Evolutionary conservation across 2,113 vertebrate species (phyloP).

Genomic region (Rhynchopsitta pachyrhyncha): DNA sequence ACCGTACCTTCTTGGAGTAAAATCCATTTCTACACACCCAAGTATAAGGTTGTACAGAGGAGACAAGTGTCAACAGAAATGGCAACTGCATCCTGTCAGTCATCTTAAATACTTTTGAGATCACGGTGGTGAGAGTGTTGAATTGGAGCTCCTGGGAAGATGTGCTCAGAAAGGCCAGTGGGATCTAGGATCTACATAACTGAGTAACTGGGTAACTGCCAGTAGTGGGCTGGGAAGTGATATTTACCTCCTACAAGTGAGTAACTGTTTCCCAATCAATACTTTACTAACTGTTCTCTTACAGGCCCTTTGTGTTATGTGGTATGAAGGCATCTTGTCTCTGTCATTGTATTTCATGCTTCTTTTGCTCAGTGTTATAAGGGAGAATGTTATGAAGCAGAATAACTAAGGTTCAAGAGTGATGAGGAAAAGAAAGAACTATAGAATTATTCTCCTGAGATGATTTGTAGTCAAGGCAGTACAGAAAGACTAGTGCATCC

Average conservation of each 20-base stretch:
- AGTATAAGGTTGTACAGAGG: neutral
- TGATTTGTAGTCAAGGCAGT: neutral
- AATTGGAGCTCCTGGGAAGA: neutral
- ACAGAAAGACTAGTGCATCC: neutral
- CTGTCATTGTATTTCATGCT: neutral
- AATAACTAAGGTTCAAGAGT: neutral
- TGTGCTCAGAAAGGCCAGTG: neutral
- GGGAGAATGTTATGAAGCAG: neutral
- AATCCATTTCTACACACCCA: neutral
- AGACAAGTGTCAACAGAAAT: neutral
- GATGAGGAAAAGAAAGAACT: neutral
- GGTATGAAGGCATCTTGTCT: neutral
- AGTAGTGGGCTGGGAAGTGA: neutral
- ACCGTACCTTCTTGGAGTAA: neutral
- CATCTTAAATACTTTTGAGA: neutral
- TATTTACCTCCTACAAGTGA: neutral
- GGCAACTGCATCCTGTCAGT: neutral
- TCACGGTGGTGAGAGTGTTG: neutral
- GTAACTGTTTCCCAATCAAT: neutral
- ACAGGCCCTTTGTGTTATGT: neutral
- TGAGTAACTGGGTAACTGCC: neutral
- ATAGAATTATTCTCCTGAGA: neutral
- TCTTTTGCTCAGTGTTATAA: neutral
- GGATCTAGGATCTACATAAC: neutral
- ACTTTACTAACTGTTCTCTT: neutral